A percentile compares a stretch with the other conserved stretches of the same genome.
Conservation (phyloP, 2,888 invertebrate genomes). For the Drosophila cognata region DNA sequence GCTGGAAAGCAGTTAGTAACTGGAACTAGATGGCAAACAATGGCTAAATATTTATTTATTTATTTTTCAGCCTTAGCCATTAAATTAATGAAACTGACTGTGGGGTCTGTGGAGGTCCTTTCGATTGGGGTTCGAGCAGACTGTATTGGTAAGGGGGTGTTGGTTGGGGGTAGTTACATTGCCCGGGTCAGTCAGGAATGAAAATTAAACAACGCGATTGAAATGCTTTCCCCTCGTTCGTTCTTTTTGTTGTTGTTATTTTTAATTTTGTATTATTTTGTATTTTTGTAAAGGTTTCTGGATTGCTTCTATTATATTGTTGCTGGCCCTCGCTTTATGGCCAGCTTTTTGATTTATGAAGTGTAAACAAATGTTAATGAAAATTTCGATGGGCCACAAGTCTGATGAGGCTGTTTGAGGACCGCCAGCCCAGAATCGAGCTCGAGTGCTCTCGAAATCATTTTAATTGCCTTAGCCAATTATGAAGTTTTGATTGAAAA, state of each 20-base stretch:
- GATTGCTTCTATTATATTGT: conserved; percentile 14
- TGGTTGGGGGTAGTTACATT: not conserved
- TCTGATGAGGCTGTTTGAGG: conserved; percentile 20
- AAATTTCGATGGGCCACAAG: conserved; percentile 21
- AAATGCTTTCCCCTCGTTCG: conserved; percentile 4
- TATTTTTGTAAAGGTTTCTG: conserved; percentile 21
- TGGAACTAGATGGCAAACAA: not conserved
- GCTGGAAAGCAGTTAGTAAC: not conserved
- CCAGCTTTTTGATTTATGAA: conserved; percentile 64
- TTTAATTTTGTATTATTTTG: conserved; percentile 23
- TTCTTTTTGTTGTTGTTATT: conserved; percentile 5
- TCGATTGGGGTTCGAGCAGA: not conserved
- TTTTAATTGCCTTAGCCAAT: conserved; percentile 68
- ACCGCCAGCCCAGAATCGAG: not conserved
- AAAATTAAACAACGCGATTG: conserved; percentile 53
- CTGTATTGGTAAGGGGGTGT: not conserved
- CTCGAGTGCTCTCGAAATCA: conserved; percentile 23
- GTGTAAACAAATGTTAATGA: conserved; percentile 65
- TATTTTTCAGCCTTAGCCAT: conserved; percentile 14
- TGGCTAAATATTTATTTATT: not conserved
- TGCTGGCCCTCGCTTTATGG: conserved; percentile 17
- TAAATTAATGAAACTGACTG: conserved; percentile 43
- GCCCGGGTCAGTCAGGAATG: conserved; percentile 36
- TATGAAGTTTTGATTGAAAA: conserved; percentile 54
- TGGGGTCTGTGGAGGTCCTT: not conserved